Base-by-base conservation (phyloP, 1,140 invertebrate species). In the Drosophila hydei region DNA sequence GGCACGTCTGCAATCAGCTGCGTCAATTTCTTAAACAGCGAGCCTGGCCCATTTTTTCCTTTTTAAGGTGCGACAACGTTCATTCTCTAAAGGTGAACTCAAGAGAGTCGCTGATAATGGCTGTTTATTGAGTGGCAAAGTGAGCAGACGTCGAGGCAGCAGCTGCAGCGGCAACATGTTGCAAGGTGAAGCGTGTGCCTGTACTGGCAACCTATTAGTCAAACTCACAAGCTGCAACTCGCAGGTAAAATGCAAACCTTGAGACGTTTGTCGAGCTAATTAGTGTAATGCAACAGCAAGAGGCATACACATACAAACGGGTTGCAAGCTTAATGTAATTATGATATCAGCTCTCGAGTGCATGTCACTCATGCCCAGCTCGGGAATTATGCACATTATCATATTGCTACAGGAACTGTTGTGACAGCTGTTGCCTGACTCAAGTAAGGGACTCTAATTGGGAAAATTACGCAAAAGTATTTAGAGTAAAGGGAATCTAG, bases 101-200 rank as follows among this genome's bases (percentile, higher is more conserved):
- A 67, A 75, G 65, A 75, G 72, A 72, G 77, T 55, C 62, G 63
- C 42, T 16, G 55, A 68, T 79, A 87, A 88, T 83, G 72, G 42
- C 52, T 73, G 56, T 79, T 87, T 88, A 87, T 83, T 63, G 77
- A 81, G 75, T 81, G 83, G 27, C 77, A 62, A 71, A 60, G 54
- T 38, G 63, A 72, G 58, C 61, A 65, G 30, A 33, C 30, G 30
- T 33, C 30, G 9, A 1, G 9, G 74, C 50, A 75, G 79, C 77
- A 71, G 63, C 65, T 19, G 75, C 79, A 72, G 48, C 51, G 23
- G 61, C 72, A 72, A 77, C 78, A 81, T 83, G 79, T 75, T 77
- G 79, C 75, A 42, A 65, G 69, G 56, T 43, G 71, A 52, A 63
- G 45, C 69, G 72, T 14, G 60, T 33, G 30, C 23, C 25, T n/a